A percentile compares a stretch with the other conserved stretches of the same genome.
Conservation (phyloP, 2,888 invertebrate species). For the Caenorhabditis sp. region DNA sequence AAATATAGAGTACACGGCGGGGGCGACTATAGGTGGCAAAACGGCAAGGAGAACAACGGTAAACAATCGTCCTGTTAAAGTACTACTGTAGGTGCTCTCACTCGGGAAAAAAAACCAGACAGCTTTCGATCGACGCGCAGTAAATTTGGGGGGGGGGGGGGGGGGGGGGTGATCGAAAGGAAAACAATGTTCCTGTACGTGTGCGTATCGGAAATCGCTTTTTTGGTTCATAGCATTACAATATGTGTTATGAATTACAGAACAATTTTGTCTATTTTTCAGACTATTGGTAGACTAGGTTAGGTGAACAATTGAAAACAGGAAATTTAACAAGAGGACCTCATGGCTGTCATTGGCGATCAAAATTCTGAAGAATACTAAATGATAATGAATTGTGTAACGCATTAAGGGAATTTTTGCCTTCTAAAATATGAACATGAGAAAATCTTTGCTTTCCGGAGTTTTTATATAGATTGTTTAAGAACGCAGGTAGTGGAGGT, state of each 20-base stretch:
- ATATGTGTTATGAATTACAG: neutral
- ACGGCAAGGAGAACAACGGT: conserved; percentile 55
- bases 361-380: neutral
- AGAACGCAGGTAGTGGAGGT: neutral
- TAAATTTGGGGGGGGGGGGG: neutral
- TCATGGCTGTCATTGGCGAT: neutral
- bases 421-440: no score
- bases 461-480: conserved; percentile 11
- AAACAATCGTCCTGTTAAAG: conserved; percentile 67
- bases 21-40: conserved; percentile 51
- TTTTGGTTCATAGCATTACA: neutral
- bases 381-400: neutral
- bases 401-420: no score
- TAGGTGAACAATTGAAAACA: neutral
- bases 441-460: no score
- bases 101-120: conserved; percentile 48
- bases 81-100: conserved; percentile 65
- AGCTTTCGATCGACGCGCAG: conserved; percentile 33
- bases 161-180: conserved; percentile 17
- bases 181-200: conserved; percentile 36
- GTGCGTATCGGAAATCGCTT: neutral
- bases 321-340: neutral
- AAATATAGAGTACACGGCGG: conserved; percentile 52
- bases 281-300: neutral
- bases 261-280: neutral